Evolutionary conservation across 2,113 vertebrate genomes (phyloP), one percentile per base, ranked within the genome.

Genomic region (Pseudorhombus dupliciocellatus): DNA sequence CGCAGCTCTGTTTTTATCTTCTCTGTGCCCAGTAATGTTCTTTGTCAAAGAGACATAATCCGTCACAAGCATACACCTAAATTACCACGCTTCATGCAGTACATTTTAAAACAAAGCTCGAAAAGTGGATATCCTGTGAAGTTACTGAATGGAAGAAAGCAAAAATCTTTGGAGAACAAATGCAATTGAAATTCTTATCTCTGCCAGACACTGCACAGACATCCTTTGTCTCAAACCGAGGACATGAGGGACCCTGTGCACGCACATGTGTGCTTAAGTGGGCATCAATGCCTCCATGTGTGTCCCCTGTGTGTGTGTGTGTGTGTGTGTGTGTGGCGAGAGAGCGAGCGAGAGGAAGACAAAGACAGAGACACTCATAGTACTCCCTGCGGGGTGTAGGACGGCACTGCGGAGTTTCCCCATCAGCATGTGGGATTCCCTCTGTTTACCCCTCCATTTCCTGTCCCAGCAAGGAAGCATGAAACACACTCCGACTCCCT

Each of bases 401-500:
- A 79, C 15, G 59, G 26, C 70, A 50, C 16, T 42, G 69, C 73
- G 71, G 87, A 88, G 78, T 83, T 79, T 87, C 82, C 61, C 78
- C 60, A 22, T 83, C 77, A 63, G 64, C 30, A 14, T 72, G 72
- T 87, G 90, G 92, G 88, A 93, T 92, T 91, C 90, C 91, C 87
- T 92, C 74, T 84, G 84, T 89, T 91, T 88, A 89, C 83, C 81
- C 70, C 58, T 80, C 62, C 61, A 83, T 86, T 91, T 92, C 90
- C 89, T 90, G 80, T 77, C 71, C 75, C 80, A 77, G 82, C 75
- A 73, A 89, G 84, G 80, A 88, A 88, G 77, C 75, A 80, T 65
- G 62, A 88, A 83, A 68, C 72, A 70, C 57, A 77, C 73, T 30
- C 52, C 24, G 61, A 58, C 77, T 86, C 77, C 74, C 77, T 74